These are phyloP conservation scores for Lytechinus pictus DNA, from an alignment of 35 echinoderm and acorn worm species.

Conservation along the genomic window DNA sequence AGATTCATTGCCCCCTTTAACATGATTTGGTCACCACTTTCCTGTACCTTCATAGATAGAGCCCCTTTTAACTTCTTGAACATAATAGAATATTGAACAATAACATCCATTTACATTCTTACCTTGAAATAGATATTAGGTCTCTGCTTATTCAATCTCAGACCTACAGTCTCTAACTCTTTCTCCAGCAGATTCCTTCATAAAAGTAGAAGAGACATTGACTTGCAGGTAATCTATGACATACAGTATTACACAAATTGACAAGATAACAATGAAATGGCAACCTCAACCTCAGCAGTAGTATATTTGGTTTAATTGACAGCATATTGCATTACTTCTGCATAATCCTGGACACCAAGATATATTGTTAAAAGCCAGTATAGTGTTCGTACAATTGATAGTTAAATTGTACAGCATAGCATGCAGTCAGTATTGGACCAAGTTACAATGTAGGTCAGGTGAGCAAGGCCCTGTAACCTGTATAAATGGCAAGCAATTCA, in stretches of 20 bases:
- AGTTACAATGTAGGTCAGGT: too few relatives aligned
- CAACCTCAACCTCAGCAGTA: background rate
- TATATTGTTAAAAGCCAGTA: too few relatives aligned
- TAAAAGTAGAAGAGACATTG: constrained; percentile 49
- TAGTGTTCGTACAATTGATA: too few relatives aligned
- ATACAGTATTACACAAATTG: background rate
- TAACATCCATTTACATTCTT: background rate
- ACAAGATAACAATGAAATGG: background rate
- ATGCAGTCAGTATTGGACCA: too few relatives aligned
- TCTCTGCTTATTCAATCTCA: constrained; percentile 88
- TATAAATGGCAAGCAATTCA: too few relatives aligned
- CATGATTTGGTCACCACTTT: too few relatives aligned
- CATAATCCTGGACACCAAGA: too few relatives aligned
- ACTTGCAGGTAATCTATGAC: background rate
- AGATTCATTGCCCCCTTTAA: too few relatives aligned
- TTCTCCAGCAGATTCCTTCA: constrained; percentile 79
- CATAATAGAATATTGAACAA: background rate
- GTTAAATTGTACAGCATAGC: too few relatives aligned
- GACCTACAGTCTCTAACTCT: constrained; percentile 91
- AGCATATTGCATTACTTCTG: too few relatives aligned
- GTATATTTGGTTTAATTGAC: background rate
- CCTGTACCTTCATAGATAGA: too few relatives aligned
- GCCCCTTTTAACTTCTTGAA: background rate
- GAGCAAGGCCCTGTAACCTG: too few relatives aligned
- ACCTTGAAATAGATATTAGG: constrained; percentile 99